Conservation (phyloP, 2,113 vertebrate species). For the Chrysemys picta region DNA sequence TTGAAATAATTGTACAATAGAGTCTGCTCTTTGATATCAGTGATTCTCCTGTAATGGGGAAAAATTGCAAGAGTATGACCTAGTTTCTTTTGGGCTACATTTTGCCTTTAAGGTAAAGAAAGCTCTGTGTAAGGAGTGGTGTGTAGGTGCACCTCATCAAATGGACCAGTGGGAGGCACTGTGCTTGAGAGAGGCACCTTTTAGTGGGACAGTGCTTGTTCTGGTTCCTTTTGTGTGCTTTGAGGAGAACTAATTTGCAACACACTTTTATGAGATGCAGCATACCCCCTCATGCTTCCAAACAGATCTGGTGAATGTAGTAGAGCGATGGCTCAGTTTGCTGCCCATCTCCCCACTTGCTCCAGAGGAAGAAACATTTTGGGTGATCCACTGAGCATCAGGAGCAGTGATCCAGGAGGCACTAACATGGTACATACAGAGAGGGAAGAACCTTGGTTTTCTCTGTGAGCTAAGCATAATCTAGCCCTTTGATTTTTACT, state of each 20-base stretch:
- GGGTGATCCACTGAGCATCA: background rate
- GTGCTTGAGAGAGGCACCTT: background rate
- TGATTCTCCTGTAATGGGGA: background rate
- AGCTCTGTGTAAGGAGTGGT: background rate
- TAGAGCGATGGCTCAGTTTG: background rate
- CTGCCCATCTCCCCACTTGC: background rate
- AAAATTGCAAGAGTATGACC: accelerated
- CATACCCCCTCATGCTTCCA: background rate
- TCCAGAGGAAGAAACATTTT: background rate
- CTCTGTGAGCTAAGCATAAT: background rate
- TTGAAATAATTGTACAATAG: background rate
- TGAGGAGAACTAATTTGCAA: background rate
- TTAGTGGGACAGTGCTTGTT: background rate
- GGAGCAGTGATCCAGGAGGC: background rate
- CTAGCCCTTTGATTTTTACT: background rate
- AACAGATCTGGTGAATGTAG: background rate
- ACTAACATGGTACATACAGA: background rate
- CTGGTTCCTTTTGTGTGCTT: background rate
- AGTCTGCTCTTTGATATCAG: background rate
- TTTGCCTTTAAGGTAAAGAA: background rate
- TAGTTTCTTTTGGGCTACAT: background rate
- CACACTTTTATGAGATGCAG: background rate
- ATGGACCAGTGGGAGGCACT: background rate
- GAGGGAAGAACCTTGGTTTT: background rate
- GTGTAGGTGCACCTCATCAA: background rate